Evolutionary conservation across 2,113 vertebrate species (phyloP), one percentile per base, ranked within the genome.

Genomic region (Ptyas mucosa): DNA sequence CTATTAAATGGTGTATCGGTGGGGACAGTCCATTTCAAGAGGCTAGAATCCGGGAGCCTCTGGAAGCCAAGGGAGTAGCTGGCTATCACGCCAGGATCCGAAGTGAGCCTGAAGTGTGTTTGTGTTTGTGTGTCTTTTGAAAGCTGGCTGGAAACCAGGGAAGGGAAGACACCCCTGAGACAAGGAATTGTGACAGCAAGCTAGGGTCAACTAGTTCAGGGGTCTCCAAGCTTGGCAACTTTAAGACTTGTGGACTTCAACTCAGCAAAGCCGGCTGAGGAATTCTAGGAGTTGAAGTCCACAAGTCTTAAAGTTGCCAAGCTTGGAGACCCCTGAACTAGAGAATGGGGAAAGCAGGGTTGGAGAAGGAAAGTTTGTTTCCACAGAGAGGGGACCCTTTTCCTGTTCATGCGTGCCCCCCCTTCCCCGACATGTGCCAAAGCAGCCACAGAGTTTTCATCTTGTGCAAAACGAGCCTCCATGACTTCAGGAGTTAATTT

Each of bases 401-500:
- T 43, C 18, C 18, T 81, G 75, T 21, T 39, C 34, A 43, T 8
- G 15, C 14, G 0, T 75, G 64, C 11, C 58, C 24, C 8, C 58
- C 5, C 5, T 5, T 20, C 10, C 24, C 57, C 1, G 0, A 69
- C 34, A 81, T 39, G 14, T 39, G 18, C 69, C n/a, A 75, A 75
- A 75, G 69, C n/a, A 39, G n/a, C 15, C 69, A 15, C 2, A 20
- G n/a, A 39, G 5, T 2, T 81, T 81, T 39, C 8, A 21, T 43
- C 34, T 81, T 43, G 34, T 43, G 34, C 18, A 0, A 21, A 81
- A 2, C 0, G 18, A 81, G 69, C 69, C 18, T 54, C 39, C 2
- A 20, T 64, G 53, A 34, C 89, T 46, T 9, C 29, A 89, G 54
- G 88, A 86, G 92, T 93, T 93, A 86, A 90, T 46, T 90, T 85